Conservation (phyloP, 2,888 invertebrate genomes). For the Anarsia innoxiella region DNA sequence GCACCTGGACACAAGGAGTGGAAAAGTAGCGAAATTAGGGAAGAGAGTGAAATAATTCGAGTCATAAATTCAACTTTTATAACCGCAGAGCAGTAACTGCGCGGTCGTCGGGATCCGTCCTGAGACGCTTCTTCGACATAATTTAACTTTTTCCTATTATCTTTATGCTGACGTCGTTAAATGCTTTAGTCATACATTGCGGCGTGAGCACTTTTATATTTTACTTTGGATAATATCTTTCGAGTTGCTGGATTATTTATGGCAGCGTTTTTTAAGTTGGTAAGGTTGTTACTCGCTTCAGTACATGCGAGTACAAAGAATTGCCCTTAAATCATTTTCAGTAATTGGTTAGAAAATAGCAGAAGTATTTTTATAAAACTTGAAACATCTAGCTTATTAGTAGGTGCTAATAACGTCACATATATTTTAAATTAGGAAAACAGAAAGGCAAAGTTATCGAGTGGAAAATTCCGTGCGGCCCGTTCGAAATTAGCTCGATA, state of each 20-base stretch:
- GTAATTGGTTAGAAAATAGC: no score
- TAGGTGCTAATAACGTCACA: slow-evolving; percentile 10
- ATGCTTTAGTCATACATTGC: slow-evolving; percentile 57
- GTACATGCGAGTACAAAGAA: no score
- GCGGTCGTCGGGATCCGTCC: slow-evolving; percentile 25
- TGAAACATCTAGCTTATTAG: no score
- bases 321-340: no score
- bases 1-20: slow-evolving; percentile 57
- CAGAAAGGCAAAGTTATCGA: slow-evolving; percentile 25
- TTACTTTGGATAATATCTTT: slow-evolving; percentile 30
- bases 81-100: slow-evolving; percentile 42
- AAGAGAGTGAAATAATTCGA: slow-evolving; percentile 64
- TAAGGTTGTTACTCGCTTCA: not conserved
- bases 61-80: slow-evolving; percentile 72
- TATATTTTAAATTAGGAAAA: slow-evolving; percentile 19
- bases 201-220: slow-evolving; percentile 41
- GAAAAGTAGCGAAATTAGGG: slow-evolving; percentile 55
- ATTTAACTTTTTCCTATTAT: slow-evolving; percentile 76
- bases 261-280: not conserved
- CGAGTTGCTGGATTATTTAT: slow-evolving; percentile 2
- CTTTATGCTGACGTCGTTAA: slow-evolving; percentile 69
- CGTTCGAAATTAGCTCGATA: slow-evolving; percentile 25
- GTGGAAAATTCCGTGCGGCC: slow-evolving; percentile 30
- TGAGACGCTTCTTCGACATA: slow-evolving; percentile 65
- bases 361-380: no score